A percentile compares a stretch with the other conserved stretches of the same genome.
phyloP scores from a whole-genome alignment of 1,140 invertebrate genomes.

The Lineus longissimus region DNA sequence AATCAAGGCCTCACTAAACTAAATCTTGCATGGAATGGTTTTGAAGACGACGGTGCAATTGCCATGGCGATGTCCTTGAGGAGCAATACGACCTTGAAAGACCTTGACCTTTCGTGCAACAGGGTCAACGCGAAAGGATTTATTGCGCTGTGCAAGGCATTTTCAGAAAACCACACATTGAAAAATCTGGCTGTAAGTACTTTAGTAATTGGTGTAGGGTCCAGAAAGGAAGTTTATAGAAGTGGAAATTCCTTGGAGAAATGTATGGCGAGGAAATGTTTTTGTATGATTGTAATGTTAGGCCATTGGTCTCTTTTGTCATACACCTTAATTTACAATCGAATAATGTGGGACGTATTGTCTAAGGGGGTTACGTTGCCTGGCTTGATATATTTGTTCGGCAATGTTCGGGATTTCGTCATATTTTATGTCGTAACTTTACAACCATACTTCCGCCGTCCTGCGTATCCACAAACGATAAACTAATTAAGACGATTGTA shows the following conservation, averaged over 20 bases:
- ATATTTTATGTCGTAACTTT: no score
- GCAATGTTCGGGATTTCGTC: no score
- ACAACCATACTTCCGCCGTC: no score
- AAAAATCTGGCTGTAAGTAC: conserved; percentile 31
- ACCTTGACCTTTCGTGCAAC: conserved; percentile 42
- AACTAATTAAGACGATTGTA: no score
- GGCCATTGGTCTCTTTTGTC: no score
- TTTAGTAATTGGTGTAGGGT: not conserved
- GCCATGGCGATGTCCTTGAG: conserved; percentile 32
- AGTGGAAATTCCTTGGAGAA: not conserved
- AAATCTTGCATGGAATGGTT: conserved; percentile 45
- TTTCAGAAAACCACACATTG: conserved; percentile 38
- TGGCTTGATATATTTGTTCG: no score
- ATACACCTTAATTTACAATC: no score
- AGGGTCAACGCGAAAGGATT: conserved; percentile 36
- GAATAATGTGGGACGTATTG: no score
- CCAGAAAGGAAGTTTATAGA: not conserved
- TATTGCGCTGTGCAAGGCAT: conserved; percentile 29
- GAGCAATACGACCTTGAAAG: conserved; percentile 31
- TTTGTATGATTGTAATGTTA: no score
- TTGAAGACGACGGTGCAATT: conserved; percentile 34
- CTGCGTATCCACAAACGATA: no score
- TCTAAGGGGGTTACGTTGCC: no score
- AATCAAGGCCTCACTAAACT: conserved; percentile 33
- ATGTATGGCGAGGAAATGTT: not conserved